These are phyloP conservation scores for Varecia variegata DNA, from an alignment of 2,797 vertebrate genomes.

Conservation along the genomic window DNA sequence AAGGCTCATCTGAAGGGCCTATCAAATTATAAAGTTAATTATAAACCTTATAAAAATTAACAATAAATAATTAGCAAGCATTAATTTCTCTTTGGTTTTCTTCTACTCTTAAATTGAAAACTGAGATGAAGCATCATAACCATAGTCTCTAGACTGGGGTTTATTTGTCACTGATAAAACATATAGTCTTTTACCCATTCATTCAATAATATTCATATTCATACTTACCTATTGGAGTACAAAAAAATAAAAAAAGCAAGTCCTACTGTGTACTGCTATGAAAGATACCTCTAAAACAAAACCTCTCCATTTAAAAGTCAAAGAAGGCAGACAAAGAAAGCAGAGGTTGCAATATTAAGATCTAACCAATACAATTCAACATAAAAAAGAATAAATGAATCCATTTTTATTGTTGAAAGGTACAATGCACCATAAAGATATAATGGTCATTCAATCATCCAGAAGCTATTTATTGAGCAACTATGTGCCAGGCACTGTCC, in stretches of 20 bases:
- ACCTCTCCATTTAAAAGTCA: neutral
- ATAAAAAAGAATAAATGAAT: neutral
- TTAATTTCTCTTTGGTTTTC: slow-evolving; percentile 27
- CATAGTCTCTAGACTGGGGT: neutral
- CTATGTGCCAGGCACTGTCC: neutral
- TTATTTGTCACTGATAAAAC: neutral
- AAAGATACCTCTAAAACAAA: neutral
- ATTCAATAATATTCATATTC: neutral
- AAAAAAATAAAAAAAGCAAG: neutral
- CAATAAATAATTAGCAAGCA: slow-evolving; percentile 46
- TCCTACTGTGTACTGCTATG: neutral
- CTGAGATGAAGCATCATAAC: neutral
- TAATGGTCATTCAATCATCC: neutral
- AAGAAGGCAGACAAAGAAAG: neutral
- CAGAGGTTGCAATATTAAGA: neutral
- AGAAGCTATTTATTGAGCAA: neutral
- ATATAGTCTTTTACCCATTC: neutral
- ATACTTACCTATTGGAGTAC: neutral
- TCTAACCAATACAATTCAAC: neutral
- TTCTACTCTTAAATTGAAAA: neutral
- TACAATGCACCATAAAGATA: neutral
- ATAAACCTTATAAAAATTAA: slow-evolving; percentile 17
- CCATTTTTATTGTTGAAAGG: neutral
- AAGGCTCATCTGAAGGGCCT: neutral
- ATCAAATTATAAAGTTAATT: neutral